Conservation (phyloP, 2,113 vertebrate species). For the Cephalopterus ornatus region DNA sequence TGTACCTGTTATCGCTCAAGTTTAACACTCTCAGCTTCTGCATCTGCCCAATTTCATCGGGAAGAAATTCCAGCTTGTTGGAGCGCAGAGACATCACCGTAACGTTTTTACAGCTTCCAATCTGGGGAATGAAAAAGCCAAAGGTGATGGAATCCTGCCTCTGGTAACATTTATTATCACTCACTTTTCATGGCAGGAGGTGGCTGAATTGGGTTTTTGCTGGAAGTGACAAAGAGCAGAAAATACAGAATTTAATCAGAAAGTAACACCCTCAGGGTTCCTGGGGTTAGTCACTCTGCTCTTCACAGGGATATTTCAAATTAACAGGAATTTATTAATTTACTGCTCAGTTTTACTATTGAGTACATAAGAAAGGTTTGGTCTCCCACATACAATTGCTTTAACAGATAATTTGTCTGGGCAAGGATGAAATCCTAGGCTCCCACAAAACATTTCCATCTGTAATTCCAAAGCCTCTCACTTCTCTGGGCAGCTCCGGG, state of each 20-base stretch:
- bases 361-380: no score
- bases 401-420: no score
- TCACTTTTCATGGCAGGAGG: neutral
- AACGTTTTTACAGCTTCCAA: conserved; percentile 96
- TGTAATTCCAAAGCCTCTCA: conserved; percentile 59
- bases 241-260: neutral
- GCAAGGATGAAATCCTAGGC: neutral
- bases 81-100: conserved; percentile 98
- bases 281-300: neutral
- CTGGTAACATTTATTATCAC: neutral
- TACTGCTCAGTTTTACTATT: accelerated
- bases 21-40: conserved; percentile 96
- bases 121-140: conserved; percentile 69
- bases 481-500: conserved; percentile 91
- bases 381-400: neutral
- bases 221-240: neutral
- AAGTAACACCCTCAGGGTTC: accelerated
- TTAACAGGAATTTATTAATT: neutral
- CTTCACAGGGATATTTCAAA: neutral
- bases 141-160: neutral
- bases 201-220: neutral
- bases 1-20: conserved; percentile 96
- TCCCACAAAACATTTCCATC: neutral
- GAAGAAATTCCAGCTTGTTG: conserved; percentile 97
- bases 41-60: conserved; percentile 99